Conservation (phyloP, 2,797 vertebrate genomes). For the Acanthurus leucopareius region DNA sequence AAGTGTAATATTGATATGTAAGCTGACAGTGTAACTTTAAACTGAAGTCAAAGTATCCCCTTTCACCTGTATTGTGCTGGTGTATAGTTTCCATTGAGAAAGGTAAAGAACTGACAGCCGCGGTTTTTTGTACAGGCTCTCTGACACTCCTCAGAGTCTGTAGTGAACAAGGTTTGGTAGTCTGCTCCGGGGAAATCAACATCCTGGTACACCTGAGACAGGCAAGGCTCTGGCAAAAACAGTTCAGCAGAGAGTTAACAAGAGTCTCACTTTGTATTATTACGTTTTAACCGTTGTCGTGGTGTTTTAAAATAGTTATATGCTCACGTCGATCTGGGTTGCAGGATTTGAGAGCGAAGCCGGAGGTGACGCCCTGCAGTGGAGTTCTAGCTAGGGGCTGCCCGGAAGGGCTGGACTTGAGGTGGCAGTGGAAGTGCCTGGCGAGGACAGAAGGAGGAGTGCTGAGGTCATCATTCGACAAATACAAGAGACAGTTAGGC, state of each 20-base stretch:
- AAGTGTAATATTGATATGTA: too few species aligned
- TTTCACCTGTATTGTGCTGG: too few species aligned
- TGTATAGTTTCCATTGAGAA: background rate
- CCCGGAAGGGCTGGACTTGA: background rate
- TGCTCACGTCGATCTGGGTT: background rate
- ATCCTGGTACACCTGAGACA: background rate
- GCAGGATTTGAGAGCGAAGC: background rate
- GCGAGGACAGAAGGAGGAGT: background rate
- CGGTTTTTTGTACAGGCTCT: background rate
- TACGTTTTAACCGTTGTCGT: too few species aligned
- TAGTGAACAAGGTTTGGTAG: background rate
- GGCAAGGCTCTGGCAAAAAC: background rate
- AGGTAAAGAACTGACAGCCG: background rate
- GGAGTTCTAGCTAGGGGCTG: background rate
- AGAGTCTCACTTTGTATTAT: background rate
- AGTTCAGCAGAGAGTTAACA: background rate
- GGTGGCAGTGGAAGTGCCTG: background rate
- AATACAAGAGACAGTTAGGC: background rate
- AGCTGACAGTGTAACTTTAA: too few species aligned
- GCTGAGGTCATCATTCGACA: background rate
- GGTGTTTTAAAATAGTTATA: background rate
- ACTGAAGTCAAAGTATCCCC: too few species aligned
- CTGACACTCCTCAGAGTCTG: conserved; percentile 6
- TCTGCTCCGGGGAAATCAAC: background rate
- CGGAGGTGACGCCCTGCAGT: background rate